phyloP scores from a whole-genome alignment of 2,888 invertebrate genomes.

The Ophonus ardosiacus region DNA sequence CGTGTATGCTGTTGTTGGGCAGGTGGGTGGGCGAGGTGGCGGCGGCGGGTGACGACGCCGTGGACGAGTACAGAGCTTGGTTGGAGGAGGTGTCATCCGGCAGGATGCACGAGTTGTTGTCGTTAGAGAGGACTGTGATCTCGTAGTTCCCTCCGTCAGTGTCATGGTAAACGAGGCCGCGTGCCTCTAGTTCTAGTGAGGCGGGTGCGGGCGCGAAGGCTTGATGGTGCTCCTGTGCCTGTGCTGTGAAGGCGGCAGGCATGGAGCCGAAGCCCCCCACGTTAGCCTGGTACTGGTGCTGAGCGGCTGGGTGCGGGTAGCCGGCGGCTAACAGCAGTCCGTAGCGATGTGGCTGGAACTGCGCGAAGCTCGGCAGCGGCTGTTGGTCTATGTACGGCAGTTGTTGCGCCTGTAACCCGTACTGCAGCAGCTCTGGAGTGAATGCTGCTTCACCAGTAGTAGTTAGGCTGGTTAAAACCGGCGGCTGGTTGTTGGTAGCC shows the following conservation, averaged over 20 bases:
- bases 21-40: slow-evolving; percentile 70
- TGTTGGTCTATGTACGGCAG: slow-evolving; percentile 70
- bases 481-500: slow-evolving; percentile 78
- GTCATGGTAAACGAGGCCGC: slow-evolving; percentile 64
- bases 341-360: slow-evolving; percentile 78
- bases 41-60: slow-evolving; percentile 71
- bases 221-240: slow-evolving; percentile 62
- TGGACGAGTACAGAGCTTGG: slow-evolving; percentile 70
- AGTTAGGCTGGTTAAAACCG: slow-evolving; percentile 80
- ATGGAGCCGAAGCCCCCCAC: slow-evolving; percentile 85
- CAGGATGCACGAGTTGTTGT: slow-evolving; percentile 73
- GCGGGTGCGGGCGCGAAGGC: slow-evolving; percentile 11
- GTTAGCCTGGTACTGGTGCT: slow-evolving; percentile 78
- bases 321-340: slow-evolving; percentile 78
- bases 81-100: slow-evolving; percentile 46
- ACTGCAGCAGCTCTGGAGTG: slow-evolving; percentile 74
- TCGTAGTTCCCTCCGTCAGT: slow-evolving; percentile 68
- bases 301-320: slow-evolving; percentile 78
- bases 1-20: slow-evolving; percentile 59
- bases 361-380: slow-evolving; percentile 83
- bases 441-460: slow-evolving; percentile 86
- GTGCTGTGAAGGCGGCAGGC: slow-evolving; percentile 73
- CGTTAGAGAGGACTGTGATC: slow-evolving; percentile 76
- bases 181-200: slow-evolving; percentile 51
- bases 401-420: slow-evolving; percentile 76